phyloP scores from a whole-genome alignment of 1,140 invertebrate species.

The Dufourea novaeangliae region DNA sequence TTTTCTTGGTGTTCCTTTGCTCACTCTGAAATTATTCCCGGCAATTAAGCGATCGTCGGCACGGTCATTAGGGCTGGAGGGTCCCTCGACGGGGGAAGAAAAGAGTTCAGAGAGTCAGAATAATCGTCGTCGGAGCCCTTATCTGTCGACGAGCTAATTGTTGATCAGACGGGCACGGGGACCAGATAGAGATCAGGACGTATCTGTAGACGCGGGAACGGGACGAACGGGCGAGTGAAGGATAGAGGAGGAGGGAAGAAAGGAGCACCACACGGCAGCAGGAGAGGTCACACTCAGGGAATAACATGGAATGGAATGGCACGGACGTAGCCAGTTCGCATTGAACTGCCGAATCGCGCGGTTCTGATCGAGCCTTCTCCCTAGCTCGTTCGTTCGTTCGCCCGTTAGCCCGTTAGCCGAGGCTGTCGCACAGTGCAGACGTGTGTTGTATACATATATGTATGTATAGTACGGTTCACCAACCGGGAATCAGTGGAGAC shows the following conservation, averaged over 20 bases:
- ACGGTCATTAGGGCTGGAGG: no score
- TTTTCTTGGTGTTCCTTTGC: no score
- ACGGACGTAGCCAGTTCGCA: slow-evolving; percentile 65
- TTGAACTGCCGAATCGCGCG: slow-evolving; percentile 67
- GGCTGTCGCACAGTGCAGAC: neutral
- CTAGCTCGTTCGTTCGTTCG: neutral
- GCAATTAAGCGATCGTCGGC: no score
- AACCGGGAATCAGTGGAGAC: slow-evolving; percentile 9
- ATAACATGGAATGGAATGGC: slow-evolving; percentile 63
- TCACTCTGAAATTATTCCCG: no score
- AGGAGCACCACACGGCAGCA: slow-evolving; percentile 16
- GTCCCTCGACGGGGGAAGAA: no score
- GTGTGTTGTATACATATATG: no score
- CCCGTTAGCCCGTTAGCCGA: neutral
- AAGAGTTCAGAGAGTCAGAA: no score
- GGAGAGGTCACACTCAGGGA: slow-evolving; percentile 57
- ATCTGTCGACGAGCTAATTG: no score
- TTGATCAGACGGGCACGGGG: no score
- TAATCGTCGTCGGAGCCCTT: no score
- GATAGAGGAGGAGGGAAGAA: slow-evolving; percentile 1
- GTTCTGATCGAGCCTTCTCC: slow-evolving; percentile 12
- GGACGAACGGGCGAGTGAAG: slow-evolving; percentile 20
- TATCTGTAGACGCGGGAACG: neutral
- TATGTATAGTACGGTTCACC: neutral
- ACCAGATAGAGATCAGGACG: no score